Percentiles rank a stretch among this genome's conserved stretches.
Evolutionary conservation across 2,888 invertebrate species (phyloP).

Genomic region (Agrochola litura): DNA sequence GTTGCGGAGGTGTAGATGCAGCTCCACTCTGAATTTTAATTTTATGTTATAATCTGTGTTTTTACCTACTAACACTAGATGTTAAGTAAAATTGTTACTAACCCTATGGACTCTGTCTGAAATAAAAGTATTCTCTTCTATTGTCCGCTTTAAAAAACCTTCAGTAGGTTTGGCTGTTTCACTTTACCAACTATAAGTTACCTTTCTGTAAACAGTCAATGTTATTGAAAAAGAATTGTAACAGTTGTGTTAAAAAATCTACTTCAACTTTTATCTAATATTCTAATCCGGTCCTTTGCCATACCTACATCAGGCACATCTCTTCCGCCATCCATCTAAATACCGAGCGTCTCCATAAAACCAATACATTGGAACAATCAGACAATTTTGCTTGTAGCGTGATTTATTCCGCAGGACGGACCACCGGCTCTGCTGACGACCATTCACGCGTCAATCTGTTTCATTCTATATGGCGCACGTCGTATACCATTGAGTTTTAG

Average conservation of each 20-base stretch:
- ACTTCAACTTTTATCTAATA: conserved; percentile 8
- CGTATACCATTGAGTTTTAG: conserved; percentile 58
- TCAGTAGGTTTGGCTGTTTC: background rate
- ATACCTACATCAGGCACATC: conserved; percentile 3
- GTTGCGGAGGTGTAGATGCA: too few relatives aligned
- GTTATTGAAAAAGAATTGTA: background rate
- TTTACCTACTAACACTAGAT: too few relatives aligned
- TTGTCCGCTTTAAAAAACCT: background rate
- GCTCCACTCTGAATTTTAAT: too few relatives aligned
- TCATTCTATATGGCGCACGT: conserved; percentile 66
- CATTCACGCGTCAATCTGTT: conserved; percentile 70
- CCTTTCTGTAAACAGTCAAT: background rate
- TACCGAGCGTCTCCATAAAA: conserved; percentile 49
- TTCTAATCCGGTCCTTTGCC: conserved; percentile 23
- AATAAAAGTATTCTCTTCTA: too few relatives aligned
- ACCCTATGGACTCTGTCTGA: too few relatives aligned
- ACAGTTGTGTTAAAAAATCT: too few relatives aligned
- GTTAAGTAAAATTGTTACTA: too few relatives aligned
- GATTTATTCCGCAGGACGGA: conserved; percentile 58
- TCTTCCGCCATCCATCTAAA: conserved; percentile 56
- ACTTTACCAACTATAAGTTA: background rate
- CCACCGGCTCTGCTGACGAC: conserved; percentile 62
- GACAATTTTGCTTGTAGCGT: conserved; percentile 64
- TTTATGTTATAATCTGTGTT: too few relatives aligned
- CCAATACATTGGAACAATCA: conserved; percentile 59